phyloP scores from a whole-genome alignment of 2,888 invertebrate species.

The Eucriotettix oculatus region DNA sequence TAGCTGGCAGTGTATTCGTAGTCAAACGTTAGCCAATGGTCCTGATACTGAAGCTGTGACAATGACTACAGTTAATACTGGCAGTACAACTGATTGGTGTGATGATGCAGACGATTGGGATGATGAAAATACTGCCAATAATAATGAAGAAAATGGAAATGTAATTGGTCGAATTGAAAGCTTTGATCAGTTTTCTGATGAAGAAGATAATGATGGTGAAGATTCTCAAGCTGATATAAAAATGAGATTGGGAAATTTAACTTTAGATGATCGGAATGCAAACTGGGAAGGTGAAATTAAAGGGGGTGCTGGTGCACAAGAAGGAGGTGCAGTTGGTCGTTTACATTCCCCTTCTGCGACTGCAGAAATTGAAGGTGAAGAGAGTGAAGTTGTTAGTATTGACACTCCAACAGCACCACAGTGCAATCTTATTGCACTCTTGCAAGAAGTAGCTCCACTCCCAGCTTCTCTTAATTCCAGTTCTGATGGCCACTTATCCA shows the following conservation, averaged over 20 bases:
- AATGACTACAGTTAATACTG: constrained; percentile 19
- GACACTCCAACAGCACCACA: constrained; percentile 58
- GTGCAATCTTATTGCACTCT: constrained; percentile 47
- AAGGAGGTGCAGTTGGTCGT: constrained; percentile 32
- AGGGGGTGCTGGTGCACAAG: constrained; percentile 19
- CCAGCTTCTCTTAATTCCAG: constrained; percentile 23
- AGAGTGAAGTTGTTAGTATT: constrained; percentile 48
- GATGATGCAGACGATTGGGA: constrained; percentile 62
- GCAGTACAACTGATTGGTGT: constrained; percentile 45
- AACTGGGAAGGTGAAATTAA: constrained; percentile 22
- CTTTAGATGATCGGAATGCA: constrained; percentile 33
- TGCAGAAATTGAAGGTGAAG: constrained; percentile 71
- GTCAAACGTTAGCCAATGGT: constrained; percentile 46
- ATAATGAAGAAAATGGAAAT: constrained; percentile 59
- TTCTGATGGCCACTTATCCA: constrained; percentile 1
- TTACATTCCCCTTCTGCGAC: constrained; percentile 41
- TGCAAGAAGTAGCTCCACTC: constrained; percentile 45
- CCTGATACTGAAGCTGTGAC: constrained; percentile 18
- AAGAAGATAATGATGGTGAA: constrained; percentile 9
- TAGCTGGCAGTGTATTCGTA: constrained; percentile 63
- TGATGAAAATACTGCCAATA: constrained; percentile 33
- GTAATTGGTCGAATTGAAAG: constrained; percentile 31
- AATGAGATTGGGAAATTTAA: constrained; percentile 9
- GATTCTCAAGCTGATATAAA: constrained; percentile 9
- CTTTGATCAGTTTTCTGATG: not conserved